These are phyloP conservation scores for Natator depressus DNA, from an alignment of 2,113 vertebrate genomes.

Conservation along the genomic window DNA sequence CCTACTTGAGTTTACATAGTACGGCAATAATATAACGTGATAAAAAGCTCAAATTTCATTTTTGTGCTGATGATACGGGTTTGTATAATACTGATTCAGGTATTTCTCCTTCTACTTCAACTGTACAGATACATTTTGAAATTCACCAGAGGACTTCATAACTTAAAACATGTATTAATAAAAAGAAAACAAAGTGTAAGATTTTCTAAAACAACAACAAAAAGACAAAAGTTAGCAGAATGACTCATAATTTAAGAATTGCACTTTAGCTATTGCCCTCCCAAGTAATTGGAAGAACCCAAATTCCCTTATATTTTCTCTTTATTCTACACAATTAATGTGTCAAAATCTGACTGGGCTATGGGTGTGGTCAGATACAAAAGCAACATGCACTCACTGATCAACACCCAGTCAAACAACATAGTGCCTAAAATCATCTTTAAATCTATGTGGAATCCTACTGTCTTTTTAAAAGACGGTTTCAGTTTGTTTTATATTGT, in stretches of 20 bases:
- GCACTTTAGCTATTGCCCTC: neutral
- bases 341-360: neutral
- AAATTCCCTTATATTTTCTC: neutral
- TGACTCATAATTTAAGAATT: neutral
- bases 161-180: constrained; percentile 19
- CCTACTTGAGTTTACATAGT: constrained; percentile 72
- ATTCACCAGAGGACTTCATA: constrained; percentile 53
- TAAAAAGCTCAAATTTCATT: constrained; percentile 76
- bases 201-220: constrained; percentile 29
- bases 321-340: neutral
- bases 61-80: constrained; percentile 71
- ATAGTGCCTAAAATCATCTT: neutral
- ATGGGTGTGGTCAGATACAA: neutral
- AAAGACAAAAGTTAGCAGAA: constrained; percentile 12
- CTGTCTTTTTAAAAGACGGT: constrained; percentile 12
- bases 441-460: neutral
- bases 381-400: neutral
- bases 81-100: constrained; percentile 65
- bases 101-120: constrained; percentile 55
- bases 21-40: constrained; percentile 73
- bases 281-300: neutral
- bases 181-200: constrained; percentile 48
- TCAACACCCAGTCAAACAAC: neutral
- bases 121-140: constrained; percentile 47
- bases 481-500: neutral